These are phyloP conservation scores for Saccostrea glomerata DNA, from an alignment of 1,140 invertebrate species.

Conservation along the genomic window DNA sequence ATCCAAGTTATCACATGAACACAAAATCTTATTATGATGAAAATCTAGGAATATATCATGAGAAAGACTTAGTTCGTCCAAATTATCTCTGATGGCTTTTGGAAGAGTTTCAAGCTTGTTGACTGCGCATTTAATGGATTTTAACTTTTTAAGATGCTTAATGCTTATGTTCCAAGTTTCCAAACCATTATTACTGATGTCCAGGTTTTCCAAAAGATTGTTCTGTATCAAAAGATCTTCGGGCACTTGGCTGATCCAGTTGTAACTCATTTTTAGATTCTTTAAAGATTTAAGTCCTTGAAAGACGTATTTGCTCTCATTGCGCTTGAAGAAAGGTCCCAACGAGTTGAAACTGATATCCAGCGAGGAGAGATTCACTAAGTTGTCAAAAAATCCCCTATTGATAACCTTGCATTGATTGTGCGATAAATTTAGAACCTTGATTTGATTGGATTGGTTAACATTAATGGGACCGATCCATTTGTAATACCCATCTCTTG, in stretches of 20 bases:
- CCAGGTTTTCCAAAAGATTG: background rate
- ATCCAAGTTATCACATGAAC: slow-evolving; percentile 11
- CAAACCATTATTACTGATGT: background rate
- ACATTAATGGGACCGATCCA: slow-evolving; percentile 14
- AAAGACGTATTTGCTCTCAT: background rate
- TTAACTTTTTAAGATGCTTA: background rate
- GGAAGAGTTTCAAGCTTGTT: slow-evolving; percentile 17
- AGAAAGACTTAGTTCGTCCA: background rate
- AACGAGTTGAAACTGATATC: background rate
- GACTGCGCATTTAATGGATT: background rate
- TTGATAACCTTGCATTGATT: background rate
- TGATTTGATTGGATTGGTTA: background rate
- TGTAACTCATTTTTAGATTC: background rate
- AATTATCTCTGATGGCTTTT: background rate
- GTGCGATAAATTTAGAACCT: background rate
- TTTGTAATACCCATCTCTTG: background rate
- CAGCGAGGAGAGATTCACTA: background rate
- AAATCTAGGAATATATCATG: background rate
- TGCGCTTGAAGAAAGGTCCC: background rate
- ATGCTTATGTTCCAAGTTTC: background rate
- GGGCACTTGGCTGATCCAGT: background rate
- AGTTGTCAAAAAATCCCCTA: background rate
- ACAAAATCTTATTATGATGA: slow-evolving; percentile 11
- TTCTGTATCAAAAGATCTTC: background rate
- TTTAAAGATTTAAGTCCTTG: background rate